phyloP scores from a whole-genome alignment of 37 sponge, comb jelly and placozoan species.

The Oscarella lobularis region DNA sequence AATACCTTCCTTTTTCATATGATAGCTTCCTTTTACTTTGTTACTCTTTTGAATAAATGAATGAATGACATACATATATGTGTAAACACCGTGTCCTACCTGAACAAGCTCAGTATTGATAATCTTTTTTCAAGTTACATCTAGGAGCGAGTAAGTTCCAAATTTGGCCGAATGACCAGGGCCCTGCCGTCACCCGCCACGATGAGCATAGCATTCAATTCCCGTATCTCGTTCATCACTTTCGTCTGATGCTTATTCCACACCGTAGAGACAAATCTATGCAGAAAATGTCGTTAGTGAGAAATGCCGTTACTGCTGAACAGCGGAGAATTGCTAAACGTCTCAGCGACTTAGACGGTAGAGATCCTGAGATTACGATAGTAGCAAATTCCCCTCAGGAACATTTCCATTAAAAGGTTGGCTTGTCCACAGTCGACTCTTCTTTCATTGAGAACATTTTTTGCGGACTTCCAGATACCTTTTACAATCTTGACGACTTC shows the following conservation, averaged over 20 bases:
- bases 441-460: conserved; percentile 6
- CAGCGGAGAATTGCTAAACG: not conserved
- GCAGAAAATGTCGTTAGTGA: conserved; percentile 9
- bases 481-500: not conserved
- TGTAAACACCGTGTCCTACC: not conserved
- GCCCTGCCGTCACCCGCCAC: conserved; percentile 14
- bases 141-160: conserved; percentile 21
- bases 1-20: not conserved
- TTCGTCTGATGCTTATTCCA: conserved; percentile 4
- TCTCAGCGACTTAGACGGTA: not conserved
- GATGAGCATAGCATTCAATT: not conserved
- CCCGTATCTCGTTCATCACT: not conserved
- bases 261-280: conserved; percentile 1
- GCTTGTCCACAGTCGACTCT: conserved; percentile 17
- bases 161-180: conserved; percentile 16
- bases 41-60: not conserved
- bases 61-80: conserved; percentile 4
- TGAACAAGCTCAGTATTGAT: conserved; percentile 6
- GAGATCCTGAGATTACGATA: conserved; percentile 15
- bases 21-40: not conserved
- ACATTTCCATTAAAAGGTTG: conserved; percentile 14
- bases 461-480: conserved; percentile 9
- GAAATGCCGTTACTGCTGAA: not conserved
- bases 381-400: conserved; percentile 23
- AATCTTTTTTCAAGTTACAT: not conserved